Percentiles rank a stretch among this genome's conserved stretches.
Evolutionary conservation across 1,140 invertebrate species (phyloP).

Genomic region (Drosophila parabipectinata): DNA sequence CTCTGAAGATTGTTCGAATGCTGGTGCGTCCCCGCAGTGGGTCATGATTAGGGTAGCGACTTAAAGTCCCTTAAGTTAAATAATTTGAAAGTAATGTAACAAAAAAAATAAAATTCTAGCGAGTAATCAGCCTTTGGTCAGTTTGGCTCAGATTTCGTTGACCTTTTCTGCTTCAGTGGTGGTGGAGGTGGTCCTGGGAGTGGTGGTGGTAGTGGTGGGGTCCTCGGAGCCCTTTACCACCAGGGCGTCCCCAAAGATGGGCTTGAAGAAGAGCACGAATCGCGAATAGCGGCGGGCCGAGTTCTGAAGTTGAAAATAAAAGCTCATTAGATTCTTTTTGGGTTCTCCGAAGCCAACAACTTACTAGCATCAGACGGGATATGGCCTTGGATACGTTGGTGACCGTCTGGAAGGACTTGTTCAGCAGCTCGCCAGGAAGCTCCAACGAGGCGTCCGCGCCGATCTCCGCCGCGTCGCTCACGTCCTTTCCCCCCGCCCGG

Average conservation of each 20-base stretch:
- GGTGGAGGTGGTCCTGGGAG: conserved; percentile 61
- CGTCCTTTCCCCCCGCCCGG: conserved; percentile 56
- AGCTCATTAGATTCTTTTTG: background rate
- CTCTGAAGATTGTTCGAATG: conserved; percentile 58
- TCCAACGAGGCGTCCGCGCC: conserved; percentile 87
- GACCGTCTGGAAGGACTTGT: conserved; percentile 88
- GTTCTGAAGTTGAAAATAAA: conserved; percentile 84
- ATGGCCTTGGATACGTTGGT: conserved; percentile 89
- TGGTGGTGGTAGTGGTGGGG: conserved; percentile 85
- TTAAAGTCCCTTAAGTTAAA: background rate
- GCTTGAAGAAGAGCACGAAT: conserved; percentile 87
- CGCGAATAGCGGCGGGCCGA: conserved; percentile 88
- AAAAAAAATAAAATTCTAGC: conserved; percentile 14
- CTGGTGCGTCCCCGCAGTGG: conserved; percentile 49
- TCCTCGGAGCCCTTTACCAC: conserved; percentile 88
- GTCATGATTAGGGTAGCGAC: conserved; percentile 11
- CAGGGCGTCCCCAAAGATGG: conserved; percentile 87
- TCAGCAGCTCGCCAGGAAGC: conserved; percentile 88
- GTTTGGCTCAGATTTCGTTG: conserved; percentile 58
- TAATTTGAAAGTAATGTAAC: background rate
- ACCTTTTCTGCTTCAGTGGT: conserved; percentile 47
- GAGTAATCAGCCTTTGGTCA: too few species aligned
- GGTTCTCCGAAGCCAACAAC: conserved; percentile 10
- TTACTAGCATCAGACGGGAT: conserved; percentile 89
- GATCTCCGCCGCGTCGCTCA: conserved; percentile 88